These are phyloP conservation scores for Corythornis vintsioides DNA, from an alignment of 2,113 vertebrate genomes.

Conservation along the genomic window DNA sequence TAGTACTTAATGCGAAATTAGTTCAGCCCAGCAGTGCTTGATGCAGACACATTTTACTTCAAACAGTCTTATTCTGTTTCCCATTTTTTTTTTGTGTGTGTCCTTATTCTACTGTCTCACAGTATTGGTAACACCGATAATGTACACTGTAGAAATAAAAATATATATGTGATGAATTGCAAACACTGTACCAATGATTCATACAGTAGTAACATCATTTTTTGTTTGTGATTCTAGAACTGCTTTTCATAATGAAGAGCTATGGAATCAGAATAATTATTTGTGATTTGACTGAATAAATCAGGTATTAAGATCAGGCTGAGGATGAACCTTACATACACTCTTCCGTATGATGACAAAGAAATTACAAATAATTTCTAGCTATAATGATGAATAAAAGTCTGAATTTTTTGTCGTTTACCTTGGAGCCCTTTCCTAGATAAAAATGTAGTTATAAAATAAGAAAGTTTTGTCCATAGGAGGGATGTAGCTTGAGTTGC, in stretches of 20 bases:
- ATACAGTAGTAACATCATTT: background rate
- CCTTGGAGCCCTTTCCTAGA: background rate
- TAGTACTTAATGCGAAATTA: background rate
- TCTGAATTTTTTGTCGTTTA: background rate
- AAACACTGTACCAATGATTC: background rate
- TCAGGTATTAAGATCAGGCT: background rate
- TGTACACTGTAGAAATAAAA: background rate
- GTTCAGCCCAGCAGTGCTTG: background rate
- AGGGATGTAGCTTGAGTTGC: background rate
- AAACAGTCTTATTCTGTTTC: background rate
- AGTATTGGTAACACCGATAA: background rate
- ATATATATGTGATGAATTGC: background rate
- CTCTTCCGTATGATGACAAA: background rate
- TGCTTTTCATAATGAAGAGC: background rate
- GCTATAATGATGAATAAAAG: background rate
- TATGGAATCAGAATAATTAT: background rate
- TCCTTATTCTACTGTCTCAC: background rate
- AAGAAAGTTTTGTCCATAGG: background rate
- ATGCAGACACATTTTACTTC: background rate
- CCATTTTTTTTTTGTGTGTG: rapidly evolving
- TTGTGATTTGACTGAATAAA: background rate
- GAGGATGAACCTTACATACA: background rate
- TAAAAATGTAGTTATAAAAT: background rate
- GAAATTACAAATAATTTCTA: background rate
- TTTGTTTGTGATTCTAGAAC: background rate